Percentiles rank a stretch among this genome's conserved stretches.
Conservation (phyloP, 2,797 vertebrate genomes). For the Paguma larvata region DNA sequence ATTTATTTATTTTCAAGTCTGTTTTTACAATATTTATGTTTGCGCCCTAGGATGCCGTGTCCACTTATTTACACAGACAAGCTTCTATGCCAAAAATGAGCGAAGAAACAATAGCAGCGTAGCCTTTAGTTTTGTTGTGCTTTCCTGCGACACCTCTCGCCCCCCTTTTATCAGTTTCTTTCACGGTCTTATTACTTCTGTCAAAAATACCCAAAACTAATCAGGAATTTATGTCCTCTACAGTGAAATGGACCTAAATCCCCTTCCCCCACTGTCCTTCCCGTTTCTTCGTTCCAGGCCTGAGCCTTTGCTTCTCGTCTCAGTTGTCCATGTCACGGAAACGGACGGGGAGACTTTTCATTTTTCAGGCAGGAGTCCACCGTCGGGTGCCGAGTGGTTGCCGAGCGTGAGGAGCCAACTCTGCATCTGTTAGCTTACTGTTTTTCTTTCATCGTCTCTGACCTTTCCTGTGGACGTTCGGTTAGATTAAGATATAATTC, state of each 20-base stretch:
- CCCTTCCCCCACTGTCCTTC: not conserved
- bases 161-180: not conserved
- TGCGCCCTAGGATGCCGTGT: not conserved
- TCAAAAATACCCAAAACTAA: not conserved
- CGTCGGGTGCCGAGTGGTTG: not conserved
- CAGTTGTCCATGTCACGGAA: not conserved
- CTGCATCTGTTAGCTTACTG: not conserved
- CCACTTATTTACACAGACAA: not conserved
- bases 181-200: not conserved
- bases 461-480: not conserved
- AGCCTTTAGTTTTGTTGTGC: not conserved
- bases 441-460: not conserved
- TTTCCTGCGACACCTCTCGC: rapidly evolving
- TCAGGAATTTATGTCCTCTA: not conserved
- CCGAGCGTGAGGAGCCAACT: not conserved
- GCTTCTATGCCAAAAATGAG: not conserved
- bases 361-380: constrained; percentile 4
- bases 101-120: not conserved
- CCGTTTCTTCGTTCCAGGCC: not conserved
- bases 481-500: not conserved
- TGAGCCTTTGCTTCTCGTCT: not conserved
- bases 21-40: not conserved
- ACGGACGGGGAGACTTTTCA: not conserved
- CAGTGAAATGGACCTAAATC: not conserved
- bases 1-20: not conserved